phyloP scores from a whole-genome alignment of 2,113 vertebrate species.

The Paramisgurnus dabryanus region DNA sequence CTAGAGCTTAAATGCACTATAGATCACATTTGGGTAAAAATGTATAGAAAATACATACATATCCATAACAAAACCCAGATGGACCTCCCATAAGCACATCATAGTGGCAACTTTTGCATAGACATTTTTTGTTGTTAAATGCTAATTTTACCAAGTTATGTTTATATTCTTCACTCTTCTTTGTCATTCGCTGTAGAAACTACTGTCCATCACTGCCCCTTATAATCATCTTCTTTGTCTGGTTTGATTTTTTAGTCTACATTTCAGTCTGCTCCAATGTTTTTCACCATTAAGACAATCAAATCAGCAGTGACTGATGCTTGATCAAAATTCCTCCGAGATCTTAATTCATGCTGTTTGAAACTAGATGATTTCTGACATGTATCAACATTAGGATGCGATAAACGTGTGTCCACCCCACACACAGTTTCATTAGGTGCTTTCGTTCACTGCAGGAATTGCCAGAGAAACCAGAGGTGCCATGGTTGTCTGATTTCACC shows the following conservation, averaged over 20 bases:
- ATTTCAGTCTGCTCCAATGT: not conserved
- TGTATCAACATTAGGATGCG: not conserved
- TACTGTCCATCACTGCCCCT: not conserved
- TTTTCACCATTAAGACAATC: not conserved
- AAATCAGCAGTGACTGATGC: constrained; percentile 20
- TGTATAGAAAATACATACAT: no score
- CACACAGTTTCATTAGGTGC: not conserved
- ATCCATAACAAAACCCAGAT: no score
- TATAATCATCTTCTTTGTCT: not conserved
- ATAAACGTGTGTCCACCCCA: not conserved
- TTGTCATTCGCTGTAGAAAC: not conserved
- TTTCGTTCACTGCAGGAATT: constrained; percentile 59
- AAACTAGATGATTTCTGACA: constrained; percentile 3
- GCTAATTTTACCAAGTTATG: not conserved
- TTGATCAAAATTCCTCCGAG: constrained; percentile 8
- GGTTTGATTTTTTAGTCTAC: not conserved
- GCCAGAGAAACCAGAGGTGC: constrained; percentile 68
- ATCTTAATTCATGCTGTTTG: constrained; percentile 24
- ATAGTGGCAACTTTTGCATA: no score
- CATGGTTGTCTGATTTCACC: constrained; percentile 70
- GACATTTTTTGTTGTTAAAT: no score
- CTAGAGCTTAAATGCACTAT: no score
- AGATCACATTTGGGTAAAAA: no score
- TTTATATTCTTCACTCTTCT: not conserved
- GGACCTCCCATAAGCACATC: no score